Evolutionary conservation across 2,888 invertebrate genomes (phyloP).

Genomic region (Rugalucina vietnamica): DNA sequence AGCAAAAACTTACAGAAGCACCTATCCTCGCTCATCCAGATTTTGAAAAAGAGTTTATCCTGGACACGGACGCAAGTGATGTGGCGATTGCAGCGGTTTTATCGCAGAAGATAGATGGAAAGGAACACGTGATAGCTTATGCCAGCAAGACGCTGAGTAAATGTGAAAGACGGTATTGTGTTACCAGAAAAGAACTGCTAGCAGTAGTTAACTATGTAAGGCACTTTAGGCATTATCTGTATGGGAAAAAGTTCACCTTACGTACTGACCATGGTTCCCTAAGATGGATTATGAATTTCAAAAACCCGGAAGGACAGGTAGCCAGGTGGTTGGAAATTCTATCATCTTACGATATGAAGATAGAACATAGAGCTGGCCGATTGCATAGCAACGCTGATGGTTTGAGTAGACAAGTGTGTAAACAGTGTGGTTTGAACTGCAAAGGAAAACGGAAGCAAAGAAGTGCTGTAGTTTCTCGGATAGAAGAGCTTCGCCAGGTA

Average conservation of each 20-base stretch:
- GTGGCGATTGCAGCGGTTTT: conserved; percentile 24
- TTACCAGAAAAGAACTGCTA: conserved; percentile 18
- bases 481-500: background rate
- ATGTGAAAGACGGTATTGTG: conserved; percentile 2
- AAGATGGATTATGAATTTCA: conserved; percentile 23
- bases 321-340: conserved; percentile 32
- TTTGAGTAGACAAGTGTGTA: conserved; percentile 7
- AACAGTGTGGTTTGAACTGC: conserved; percentile 20
- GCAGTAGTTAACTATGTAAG: conserved; percentile 23
- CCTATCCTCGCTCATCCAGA: conserved; percentile 29
- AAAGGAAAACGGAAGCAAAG: too few species aligned
- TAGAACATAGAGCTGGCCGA: conserved; percentile 27
- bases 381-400: conserved; percentile 33
- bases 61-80: conserved; percentile 38
- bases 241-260: conserved; percentile 4
- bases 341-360: conserved; percentile 16
- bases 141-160: conserved; percentile 14
- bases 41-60: conserved; percentile 10
- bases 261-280: conserved; percentile 15
- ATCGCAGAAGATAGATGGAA: conserved; percentile 28
- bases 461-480: background rate
- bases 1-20: too few species aligned
- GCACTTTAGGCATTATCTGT: conserved; percentile 28
- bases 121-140: conserved; percentile 17
- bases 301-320: conserved; percentile 15